Evolutionary conservation across 37 sponge, comb jelly and placozoan genomes (phyloP), one percentile per base, ranked within the genome.

Genomic region (Ephydatia muelleri): DNA sequence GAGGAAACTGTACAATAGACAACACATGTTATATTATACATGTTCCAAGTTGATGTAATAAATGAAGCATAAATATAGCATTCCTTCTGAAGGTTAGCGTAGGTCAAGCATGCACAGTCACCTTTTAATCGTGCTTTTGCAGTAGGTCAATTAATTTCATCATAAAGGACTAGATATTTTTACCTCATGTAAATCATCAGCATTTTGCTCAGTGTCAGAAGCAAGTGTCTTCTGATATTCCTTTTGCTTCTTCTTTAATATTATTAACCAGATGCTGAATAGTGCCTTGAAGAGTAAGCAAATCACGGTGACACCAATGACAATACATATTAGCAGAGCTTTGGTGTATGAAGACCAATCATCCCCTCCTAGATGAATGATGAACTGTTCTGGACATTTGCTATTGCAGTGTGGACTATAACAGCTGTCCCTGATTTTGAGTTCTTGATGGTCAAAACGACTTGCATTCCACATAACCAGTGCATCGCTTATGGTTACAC

Each of bases 321-420:
- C 57, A 4, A 57, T 57, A 57, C 57, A 57, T 57, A 57, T 57
- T 14, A 57, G 57, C 1, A 57, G 12, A 11, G 57, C 57, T 57
- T 57, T 57, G 19, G 16, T 57, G 57, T 57, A 11, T 11, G 16
- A 14, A 57, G 57, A 14, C 57, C 57, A 57, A 57, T 19, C 16
- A 57, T 57, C 57, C 19, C 57, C 57, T 14, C 57, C 57, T 57
- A 57, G 57, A 57, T 16, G 0, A 38, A 38, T 38, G 28, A 25
- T 48, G 22, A 90, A 34, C 31, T 23, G 34, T 25, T 93, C 94
- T 3, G 94, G 91, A 36, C 94, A 93, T 38, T 23, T 69, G 36
- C 13, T 26, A 29, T 89, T 87, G 75, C 94, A 93, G 57, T 87
- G 83, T 8, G 81, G 87, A 11, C 91, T 81, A 25, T 73, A 65